phyloP scores from a whole-genome alignment of 2,113 vertebrate genomes.

The Silurus glanis region DNA sequence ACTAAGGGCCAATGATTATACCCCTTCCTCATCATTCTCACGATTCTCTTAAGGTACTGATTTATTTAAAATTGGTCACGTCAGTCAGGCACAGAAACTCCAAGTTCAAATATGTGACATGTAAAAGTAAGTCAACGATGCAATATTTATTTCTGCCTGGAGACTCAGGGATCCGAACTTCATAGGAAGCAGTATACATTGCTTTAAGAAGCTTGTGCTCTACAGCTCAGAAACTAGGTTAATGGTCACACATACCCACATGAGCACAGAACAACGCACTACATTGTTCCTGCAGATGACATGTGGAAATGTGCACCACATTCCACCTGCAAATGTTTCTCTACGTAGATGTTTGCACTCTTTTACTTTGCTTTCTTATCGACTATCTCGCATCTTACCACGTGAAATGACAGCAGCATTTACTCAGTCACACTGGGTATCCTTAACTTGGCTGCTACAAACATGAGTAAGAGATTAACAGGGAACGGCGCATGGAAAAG shows the following conservation, averaged over 20 bases:
- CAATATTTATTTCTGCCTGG: background rate
- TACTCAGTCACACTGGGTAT: background rate
- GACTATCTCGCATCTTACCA: background rate
- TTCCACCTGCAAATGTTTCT: background rate
- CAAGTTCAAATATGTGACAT: background rate
- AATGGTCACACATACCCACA: constrained; percentile 68
- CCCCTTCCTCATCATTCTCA: background rate
- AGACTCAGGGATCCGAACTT: constrained; percentile 48
- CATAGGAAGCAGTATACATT: constrained; percentile 45
- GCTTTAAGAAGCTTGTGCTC: constrained; percentile 60
- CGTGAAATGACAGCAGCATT: background rate
- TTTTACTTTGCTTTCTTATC: background rate
- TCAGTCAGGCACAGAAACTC: background rate
- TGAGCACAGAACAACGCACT: constrained; percentile 68
- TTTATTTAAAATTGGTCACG: background rate
- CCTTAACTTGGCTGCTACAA: background rate
- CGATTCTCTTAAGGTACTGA: background rate
- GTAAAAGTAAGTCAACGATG: background rate
- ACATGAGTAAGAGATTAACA: background rate
- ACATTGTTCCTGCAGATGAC: constrained; percentile 64
- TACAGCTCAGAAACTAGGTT: constrained; percentile 70
- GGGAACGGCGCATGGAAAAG: constrained; percentile 7
- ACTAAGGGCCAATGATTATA: background rate
- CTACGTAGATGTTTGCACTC: background rate
- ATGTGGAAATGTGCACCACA: constrained; percentile 24